Conservation (phyloP, 2,113 vertebrate species). For the Corapipo altera region DNA sequence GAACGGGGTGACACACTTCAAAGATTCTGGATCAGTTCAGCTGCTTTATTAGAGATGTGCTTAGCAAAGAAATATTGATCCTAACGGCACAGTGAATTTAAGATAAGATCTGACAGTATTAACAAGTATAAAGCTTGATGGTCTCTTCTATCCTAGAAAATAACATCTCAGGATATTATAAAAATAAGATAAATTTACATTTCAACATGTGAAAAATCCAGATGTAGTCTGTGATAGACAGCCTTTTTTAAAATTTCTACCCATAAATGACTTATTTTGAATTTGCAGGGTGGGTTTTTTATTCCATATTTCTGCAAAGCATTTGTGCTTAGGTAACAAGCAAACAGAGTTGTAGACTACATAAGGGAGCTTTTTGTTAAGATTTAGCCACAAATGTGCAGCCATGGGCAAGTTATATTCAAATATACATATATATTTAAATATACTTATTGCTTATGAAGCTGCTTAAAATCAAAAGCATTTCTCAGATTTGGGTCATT, state of each 20-base stretch:
- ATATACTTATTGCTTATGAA: neutral
- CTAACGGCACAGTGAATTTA: neutral
- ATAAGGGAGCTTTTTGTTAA: neutral
- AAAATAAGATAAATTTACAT: neutral
- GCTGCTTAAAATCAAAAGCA: neutral
- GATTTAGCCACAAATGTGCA: neutral
- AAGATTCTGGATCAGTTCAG: neutral
- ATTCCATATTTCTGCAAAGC: neutral
- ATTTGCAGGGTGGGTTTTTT: neutral
- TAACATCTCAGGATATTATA: neutral
- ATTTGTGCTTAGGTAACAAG: neutral
- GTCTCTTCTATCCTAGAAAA: neutral
- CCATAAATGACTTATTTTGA: neutral
- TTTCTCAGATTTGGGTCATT: neutral
- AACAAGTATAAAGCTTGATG: neutral
- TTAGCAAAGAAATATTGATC: slow-evolving; percentile 45
- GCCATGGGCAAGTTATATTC: neutral
- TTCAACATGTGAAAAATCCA: neutral
- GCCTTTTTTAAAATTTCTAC: neutral
- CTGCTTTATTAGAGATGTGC: neutral
- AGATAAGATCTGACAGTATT: neutral
- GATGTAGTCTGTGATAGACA: neutral
- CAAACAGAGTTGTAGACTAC: neutral
- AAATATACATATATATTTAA: neutral
- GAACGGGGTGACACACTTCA: neutral